Conservation (phyloP, 2,113 vertebrate genomes). For the Marmota flaviventris region DNA sequence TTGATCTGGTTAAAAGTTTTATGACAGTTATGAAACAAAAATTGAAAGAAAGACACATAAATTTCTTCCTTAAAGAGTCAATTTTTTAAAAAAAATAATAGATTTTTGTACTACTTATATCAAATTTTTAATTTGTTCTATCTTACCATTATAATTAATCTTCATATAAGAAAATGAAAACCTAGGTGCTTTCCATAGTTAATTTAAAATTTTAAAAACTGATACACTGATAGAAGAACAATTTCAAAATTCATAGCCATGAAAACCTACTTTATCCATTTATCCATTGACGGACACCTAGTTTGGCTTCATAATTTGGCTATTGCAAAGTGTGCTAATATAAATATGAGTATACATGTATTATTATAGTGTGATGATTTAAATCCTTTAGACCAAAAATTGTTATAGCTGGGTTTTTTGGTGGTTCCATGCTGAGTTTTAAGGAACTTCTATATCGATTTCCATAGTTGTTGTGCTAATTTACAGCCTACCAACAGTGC, state of each 20-base stretch:
- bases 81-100: neutral
- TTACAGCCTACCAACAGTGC: too few relatives aligned
- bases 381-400: too few relatives aligned
- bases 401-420: too few relatives aligned
- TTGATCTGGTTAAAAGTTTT: too few relatives aligned
- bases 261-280: neutral
- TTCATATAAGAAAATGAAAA: constrained; percentile 4
- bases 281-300: too few relatives aligned
- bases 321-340: too few relatives aligned
- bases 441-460: too few relatives aligned
- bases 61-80: neutral
- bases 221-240: neutral
- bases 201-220: neutral
- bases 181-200: neutral
- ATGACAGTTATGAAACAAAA: neutral
- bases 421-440: too few relatives aligned
- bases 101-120: neutral
- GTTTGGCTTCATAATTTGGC: too few relatives aligned
- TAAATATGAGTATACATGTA: too few relatives aligned
- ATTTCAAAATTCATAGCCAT: neutral
- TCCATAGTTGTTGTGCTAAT: too few relatives aligned
- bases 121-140: neutral
- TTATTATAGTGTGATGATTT: too few relatives aligned
- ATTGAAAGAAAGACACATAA: neutral
- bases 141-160: neutral